Evolutionary conservation across 2,113 vertebrate genomes (phyloP).

Genomic region (Corydoras maculifer): DNA sequence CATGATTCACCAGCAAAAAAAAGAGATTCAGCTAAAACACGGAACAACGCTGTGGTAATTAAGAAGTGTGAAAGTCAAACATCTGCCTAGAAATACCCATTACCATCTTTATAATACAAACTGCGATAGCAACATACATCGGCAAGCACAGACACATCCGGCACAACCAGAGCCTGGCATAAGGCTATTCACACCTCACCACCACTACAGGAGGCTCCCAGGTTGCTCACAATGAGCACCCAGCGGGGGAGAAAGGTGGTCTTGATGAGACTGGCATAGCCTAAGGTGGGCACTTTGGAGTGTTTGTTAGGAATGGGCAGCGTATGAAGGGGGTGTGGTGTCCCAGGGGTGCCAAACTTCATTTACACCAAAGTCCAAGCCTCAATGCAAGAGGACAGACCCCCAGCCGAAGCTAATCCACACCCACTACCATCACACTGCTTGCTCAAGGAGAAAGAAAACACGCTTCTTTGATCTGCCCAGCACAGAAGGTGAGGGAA

Average conservation of each 20-base stretch:
- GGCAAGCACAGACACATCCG: slow-evolving; percentile 46
- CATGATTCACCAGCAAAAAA: too few relatives aligned
- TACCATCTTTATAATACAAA: too few relatives aligned
- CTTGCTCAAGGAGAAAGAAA: slow-evolving; percentile 33
- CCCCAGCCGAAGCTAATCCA: slow-evolving; percentile 43
- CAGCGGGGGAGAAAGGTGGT: slow-evolving; percentile 37
- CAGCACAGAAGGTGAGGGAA: slow-evolving; percentile 41
- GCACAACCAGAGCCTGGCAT: slow-evolving; percentile 21
- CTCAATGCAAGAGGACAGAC: slow-evolving; percentile 31
- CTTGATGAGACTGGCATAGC: slow-evolving; percentile 41
- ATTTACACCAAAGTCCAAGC: slow-evolving; percentile 46
- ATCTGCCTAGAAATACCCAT: too few relatives aligned
- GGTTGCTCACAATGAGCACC: slow-evolving; percentile 32
- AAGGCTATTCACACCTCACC: slow-evolving; percentile 46
- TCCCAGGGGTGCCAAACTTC: slow-evolving; percentile 44
- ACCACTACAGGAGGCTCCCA: slow-evolving; percentile 39
- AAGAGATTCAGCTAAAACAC: too few relatives aligned
- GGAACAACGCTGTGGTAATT: too few relatives aligned
- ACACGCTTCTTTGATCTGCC: slow-evolving; percentile 45
- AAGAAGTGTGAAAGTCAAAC: too few relatives aligned
- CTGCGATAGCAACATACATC: too few relatives aligned
- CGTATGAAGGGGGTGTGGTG: slow-evolving; percentile 18
- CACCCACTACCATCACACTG: slow-evolving; percentile 33
- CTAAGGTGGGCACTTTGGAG: slow-evolving; percentile 33
- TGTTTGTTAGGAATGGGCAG: slow-evolving; percentile 38